A percentile compares a stretch with the other conserved stretches of the same genome.
Conservation (phyloP, 1,140 invertebrate genomes). For the silkworm (Bombyx mori) region DNA sequence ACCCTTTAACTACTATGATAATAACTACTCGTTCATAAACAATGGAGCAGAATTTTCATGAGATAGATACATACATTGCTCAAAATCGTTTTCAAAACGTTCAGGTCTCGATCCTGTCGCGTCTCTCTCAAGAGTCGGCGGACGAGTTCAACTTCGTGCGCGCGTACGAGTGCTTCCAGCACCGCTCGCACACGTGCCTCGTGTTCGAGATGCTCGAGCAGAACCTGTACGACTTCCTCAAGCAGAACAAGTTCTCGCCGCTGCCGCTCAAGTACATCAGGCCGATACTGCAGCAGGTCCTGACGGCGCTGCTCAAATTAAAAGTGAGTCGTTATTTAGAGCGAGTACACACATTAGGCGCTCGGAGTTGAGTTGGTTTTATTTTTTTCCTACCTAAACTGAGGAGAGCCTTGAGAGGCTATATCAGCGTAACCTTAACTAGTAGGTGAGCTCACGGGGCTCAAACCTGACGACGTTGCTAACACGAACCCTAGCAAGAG, state of each 20-base stretch:
- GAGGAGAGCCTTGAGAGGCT: no score
- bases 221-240: slow-evolving; percentile 99
- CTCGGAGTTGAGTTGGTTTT: no score
- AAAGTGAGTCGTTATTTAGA: slow-evolving; percentile 75
- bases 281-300: slow-evolving; percentile 98
- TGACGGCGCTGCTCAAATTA: slow-evolving; percentile 97
- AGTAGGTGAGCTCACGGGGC: no score
- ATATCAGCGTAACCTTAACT: no score
- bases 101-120: slow-evolving; percentile 94
- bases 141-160: slow-evolving; percentile 99
- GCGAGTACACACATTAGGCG: no score
- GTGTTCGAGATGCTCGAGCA: slow-evolving; percentile 99
- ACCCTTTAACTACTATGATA: no score
- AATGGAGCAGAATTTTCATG: no score
- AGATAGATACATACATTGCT: no score
- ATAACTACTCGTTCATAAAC: no score
- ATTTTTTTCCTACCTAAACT: no score
- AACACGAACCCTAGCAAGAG: no score
- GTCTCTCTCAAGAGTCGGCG: slow-evolving; percentile 98
- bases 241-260: slow-evolving; percentile 99
- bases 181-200: slow-evolving; percentile 99
- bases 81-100: not conserved
- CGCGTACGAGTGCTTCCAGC: slow-evolving; percentile 99
- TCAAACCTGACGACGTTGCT: no score
- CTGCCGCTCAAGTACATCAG: slow-evolving; percentile 98